Percentiles rank a stretch among this genome's conserved stretches.
Evolutionary conservation across 1,140 invertebrate genomes (phyloP).

Genomic region (Sycophila sp.): DNA sequence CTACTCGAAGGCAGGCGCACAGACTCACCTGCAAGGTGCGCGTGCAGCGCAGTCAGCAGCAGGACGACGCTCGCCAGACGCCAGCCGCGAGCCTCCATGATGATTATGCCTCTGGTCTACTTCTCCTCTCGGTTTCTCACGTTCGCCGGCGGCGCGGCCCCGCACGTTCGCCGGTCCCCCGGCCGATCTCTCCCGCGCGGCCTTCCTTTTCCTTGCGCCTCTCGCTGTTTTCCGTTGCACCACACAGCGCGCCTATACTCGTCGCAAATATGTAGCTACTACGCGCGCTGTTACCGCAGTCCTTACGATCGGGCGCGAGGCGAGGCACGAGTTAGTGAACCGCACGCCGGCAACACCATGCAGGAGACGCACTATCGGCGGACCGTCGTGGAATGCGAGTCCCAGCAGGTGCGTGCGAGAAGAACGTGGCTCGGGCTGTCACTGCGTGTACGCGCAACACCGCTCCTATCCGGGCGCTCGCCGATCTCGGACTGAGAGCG

Average conservation of each 20-base stretch:
- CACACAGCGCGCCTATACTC: neutral
- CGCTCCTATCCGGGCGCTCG: slow-evolving; percentile 16
- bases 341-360: too few species aligned
- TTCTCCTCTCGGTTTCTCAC: neutral
- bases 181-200: neutral
- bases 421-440: neutral
- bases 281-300: too few species aligned
- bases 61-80: neutral
- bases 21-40: slow-evolving; percentile 14
- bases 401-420: neutral
- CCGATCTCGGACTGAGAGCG: slow-evolving; percentile 35
- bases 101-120: neutral
- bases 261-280: neutral
- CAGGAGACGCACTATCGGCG: too few species aligned
- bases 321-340: too few species aligned
- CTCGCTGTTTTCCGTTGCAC: too few species aligned
- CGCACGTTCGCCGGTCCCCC: neutral
- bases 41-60: neutral
- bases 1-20: neutral
- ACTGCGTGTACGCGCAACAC: neutral
- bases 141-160: neutral
- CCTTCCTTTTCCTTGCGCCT: too few species aligned
- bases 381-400: neutral
- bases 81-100: slow-evolving; percentile 6
- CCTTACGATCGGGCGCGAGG: too few species aligned